Evolutionary conservation across 1,140 invertebrate genomes (phyloP).

Genomic region (Delia radicum): DNA sequence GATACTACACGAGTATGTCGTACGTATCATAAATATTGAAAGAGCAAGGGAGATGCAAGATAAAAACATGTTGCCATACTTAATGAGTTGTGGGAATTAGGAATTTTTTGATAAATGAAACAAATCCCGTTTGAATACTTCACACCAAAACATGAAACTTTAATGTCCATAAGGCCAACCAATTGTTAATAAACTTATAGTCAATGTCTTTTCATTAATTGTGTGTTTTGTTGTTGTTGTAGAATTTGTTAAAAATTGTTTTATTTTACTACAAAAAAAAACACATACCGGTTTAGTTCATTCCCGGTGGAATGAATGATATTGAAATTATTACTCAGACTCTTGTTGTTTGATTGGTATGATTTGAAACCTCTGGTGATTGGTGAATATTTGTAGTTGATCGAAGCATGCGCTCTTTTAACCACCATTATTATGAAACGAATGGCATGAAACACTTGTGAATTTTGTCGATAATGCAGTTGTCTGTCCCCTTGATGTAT

Average conservation of each 20-base stretch:
- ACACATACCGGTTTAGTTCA: neutral
- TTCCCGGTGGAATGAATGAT: neutral
- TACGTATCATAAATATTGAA: neutral
- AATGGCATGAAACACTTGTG: neutral
- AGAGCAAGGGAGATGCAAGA: neutral
- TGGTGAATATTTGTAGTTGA: neutral
- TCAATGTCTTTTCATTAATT: neutral
- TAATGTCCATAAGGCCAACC: neutral
- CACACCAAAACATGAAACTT: neutral
- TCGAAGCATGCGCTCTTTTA: neutral
- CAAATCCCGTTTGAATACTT: neutral
- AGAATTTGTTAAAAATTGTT: neutral
- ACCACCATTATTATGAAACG: neutral
- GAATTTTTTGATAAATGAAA: neutral
- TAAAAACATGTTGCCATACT: neutral
- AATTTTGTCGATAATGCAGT: neutral
- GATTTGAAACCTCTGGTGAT: neutral
- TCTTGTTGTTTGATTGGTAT: neutral
- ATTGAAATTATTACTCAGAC: neutral
- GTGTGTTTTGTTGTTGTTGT: neutral
- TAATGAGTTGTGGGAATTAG: neutral
- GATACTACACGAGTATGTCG: neutral
- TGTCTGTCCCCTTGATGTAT: neutral
- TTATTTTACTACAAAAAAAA: neutral
- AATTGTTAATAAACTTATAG: neutral